phyloP scores from a whole-genome alignment of 1,140 invertebrate genomes.

The Sarcophaga bullata region DNA sequence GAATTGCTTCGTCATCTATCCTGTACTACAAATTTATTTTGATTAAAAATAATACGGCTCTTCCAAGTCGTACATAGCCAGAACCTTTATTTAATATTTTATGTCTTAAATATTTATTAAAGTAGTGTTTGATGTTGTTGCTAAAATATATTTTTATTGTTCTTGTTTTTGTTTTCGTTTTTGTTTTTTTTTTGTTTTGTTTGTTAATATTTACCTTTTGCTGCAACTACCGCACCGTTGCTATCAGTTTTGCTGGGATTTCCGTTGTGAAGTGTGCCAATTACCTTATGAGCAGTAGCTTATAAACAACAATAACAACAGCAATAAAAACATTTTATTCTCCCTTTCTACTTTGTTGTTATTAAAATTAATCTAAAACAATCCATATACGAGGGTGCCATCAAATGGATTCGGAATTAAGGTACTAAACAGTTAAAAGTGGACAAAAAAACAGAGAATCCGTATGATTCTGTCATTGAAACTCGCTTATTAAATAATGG shows the following conservation, averaged over 20 bases:
- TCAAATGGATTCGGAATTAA: not conserved
- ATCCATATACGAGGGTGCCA: not conserved
- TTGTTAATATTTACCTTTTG: too few species aligned
- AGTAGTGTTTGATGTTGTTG: not conserved
- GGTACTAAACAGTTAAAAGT: too few species aligned
- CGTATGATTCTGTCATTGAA: not conserved
- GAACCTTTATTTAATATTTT: too few species aligned
- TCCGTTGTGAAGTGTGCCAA: slow-evolving; percentile 37
- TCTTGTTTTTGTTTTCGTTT: slow-evolving; percentile 2
- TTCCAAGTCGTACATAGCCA: too few species aligned
- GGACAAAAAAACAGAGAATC: not conserved
- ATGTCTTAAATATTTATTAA: not conserved
- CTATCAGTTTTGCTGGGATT: slow-evolving; percentile 17
- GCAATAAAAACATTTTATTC: slow-evolving; percentile 3
- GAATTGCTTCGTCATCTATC: too few species aligned
- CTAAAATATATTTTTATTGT: too few species aligned
- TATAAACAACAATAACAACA: not conserved
- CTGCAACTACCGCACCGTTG: not conserved
- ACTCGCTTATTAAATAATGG: too few species aligned
- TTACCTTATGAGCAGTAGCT: slow-evolving; percentile 21
- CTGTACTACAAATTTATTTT: too few species aligned
- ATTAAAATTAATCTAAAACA: not conserved
- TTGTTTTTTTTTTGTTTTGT: not conserved
- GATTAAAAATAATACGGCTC: too few species aligned
- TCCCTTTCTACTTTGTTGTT: slow-evolving; percentile 6